Evolutionary conservation across 2,888 invertebrate genomes (phyloP).

Genomic region (Tetheella fluctuosa): DNA sequence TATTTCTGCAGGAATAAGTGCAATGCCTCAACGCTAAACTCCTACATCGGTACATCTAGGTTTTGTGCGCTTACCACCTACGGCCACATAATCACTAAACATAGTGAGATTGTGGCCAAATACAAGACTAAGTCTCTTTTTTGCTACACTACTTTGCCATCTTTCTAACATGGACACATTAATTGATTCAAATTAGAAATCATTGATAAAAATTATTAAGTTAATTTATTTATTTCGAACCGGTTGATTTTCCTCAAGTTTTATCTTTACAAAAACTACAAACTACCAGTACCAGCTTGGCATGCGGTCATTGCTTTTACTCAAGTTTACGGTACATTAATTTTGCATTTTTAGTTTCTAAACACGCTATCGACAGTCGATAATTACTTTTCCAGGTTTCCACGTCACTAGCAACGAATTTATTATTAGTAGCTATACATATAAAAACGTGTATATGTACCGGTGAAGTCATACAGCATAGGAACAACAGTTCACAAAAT

Average conservation of each 20-base stretch:
- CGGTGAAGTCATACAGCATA: conserved; percentile 7
- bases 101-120: no score
- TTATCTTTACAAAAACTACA: background rate
- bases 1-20: no score
- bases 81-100: no score
- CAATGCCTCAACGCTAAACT: no score
- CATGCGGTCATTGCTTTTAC: background rate
- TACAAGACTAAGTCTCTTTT: no score
- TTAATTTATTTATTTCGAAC: background rate
- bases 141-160: no score
- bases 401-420: background rate
- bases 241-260: background rate
- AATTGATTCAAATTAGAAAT: background rate
- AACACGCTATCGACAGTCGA: background rate
- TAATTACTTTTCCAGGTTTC: background rate
- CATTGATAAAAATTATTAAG: no score
- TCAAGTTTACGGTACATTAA: background rate
- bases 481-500: conserved; percentile 2
- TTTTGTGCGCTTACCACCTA: no score
- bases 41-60: no score
- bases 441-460: background rate
- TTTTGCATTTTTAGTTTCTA: conserved; percentile 4
- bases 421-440: background rate
- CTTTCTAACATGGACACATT: background rate
- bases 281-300: background rate